A percentile compares a stretch with the other conserved stretches of the same genome.
phyloP scores from a whole-genome alignment of 2,888 invertebrate species.

The Neoscelio sp. region DNA sequence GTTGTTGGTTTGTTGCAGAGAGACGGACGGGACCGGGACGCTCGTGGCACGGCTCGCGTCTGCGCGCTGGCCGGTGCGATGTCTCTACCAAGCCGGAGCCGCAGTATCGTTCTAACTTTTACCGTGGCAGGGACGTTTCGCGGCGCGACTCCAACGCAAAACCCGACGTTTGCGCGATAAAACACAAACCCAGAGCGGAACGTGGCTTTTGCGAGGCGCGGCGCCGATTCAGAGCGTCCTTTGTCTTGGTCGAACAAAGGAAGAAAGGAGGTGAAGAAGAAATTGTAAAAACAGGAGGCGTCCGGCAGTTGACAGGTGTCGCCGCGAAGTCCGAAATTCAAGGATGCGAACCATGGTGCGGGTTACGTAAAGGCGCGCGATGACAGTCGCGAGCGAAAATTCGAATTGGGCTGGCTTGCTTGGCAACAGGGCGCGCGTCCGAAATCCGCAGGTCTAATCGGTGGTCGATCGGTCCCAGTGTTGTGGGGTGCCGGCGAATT shows the following conservation, averaged over 20 bases:
- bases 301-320: not conserved
- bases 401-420: constrained; percentile 13
- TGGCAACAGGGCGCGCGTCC: constrained; percentile 33
- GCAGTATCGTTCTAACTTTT: constrained; percentile 77
- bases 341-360: constrained; percentile 5
- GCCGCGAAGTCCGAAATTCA: not conserved
- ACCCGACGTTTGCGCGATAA: constrained; percentile 20
- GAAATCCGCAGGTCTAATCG: not conserved
- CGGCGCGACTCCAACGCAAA: constrained; percentile 22
- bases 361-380: constrained; percentile 37
- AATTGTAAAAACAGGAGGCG: not conserved
- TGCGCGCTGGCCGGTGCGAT: constrained; percentile 63
- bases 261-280: too few relatives aligned
- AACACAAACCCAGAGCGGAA: not conserved
- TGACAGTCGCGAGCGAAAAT: constrained; percentile 18
- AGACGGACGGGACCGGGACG: constrained; percentile 56
- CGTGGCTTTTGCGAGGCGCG: constrained; percentile 21
- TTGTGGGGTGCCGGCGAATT: not conserved
- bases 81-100: constrained; percentile 68
- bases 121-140: constrained; percentile 38
- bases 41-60: constrained; percentile 63
- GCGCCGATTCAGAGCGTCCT: not conserved
- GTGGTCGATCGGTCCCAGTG: not conserved
- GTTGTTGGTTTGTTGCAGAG: too few relatives aligned
- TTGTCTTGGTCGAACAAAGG: constrained; percentile 1